A percentile compares a stretch with the other conserved stretches of the same genome.
phyloP scores from a whole-genome alignment of 2,888 invertebrate species.

The Gari tellinella region DNA sequence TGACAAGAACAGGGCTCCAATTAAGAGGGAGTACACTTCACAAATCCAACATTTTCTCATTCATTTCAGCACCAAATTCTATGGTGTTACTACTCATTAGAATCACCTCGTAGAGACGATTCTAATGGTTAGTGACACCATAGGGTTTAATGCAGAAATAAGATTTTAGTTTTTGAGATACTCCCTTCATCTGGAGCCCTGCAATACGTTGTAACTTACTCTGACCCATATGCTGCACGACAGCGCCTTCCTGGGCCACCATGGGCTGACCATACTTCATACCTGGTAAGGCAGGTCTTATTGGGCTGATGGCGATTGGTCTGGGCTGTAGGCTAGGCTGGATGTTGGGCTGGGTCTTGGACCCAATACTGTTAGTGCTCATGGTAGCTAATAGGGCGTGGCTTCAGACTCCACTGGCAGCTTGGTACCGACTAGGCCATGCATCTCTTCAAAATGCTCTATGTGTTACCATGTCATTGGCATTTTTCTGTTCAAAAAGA shows the following conservation, averaged over 20 bases:
- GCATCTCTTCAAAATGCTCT: not conserved
- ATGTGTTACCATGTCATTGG: too few species aligned
- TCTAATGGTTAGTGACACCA: too few species aligned
- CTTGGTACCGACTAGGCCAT: not conserved
- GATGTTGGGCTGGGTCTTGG: constrained; percentile 13
- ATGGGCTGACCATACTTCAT: constrained; percentile 12
- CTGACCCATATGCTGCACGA: not conserved
- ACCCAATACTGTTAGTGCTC: constrained; percentile 22
- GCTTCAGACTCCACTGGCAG: not conserved
- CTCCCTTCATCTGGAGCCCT: too few species aligned
- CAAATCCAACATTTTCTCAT: too few species aligned
- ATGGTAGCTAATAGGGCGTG: not conserved
- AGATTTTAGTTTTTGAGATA: too few species aligned
- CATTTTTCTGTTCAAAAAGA: too few species aligned
- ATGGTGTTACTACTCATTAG: too few species aligned
- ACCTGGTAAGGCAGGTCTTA: constrained; percentile 24
- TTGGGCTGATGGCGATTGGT: constrained; percentile 36
- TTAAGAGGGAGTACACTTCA: too few species aligned
- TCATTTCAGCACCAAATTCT: too few species aligned
- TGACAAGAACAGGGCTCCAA: too few species aligned
- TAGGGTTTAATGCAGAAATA: too few species aligned
- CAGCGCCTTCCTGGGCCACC: constrained; percentile 5
- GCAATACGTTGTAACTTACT: not conserved
- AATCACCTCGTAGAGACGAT: too few species aligned
- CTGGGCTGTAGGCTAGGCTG: constrained; percentile 37